Evolutionary conservation across 2,888 invertebrate genomes (phyloP).

Genomic region (Lithosia quadra): DNA sequence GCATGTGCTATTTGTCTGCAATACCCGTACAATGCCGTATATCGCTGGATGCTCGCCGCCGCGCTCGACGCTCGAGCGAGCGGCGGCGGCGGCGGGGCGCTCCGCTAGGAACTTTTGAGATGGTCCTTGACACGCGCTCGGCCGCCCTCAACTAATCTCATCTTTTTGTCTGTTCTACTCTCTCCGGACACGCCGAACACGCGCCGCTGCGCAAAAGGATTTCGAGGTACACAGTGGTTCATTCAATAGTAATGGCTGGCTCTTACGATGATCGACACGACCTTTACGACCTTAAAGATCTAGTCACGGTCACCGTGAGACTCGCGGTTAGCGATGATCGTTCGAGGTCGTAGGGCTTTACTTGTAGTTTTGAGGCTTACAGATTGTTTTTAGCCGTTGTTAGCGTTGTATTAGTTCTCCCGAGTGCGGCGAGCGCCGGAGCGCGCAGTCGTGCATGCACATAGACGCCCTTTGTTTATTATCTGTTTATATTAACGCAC

Average conservation of each 20-base stretch:
- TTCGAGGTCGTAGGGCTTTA: conserved; percentile 87
- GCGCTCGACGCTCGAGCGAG: conserved; percentile 32
- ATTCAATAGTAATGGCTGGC: conserved; percentile 84
- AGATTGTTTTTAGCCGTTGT: conserved; percentile 87
- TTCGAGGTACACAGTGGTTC: conserved; percentile 92
- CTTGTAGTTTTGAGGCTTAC: conserved; percentile 88
- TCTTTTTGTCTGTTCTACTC: conserved; percentile 90
- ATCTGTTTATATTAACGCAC: conserved; percentile 85
- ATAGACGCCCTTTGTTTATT: conserved; percentile 85
- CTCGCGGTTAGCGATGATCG: conserved; percentile 80
- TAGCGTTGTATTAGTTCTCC: conserved; percentile 86
- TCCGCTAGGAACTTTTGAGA: conserved; percentile 95
- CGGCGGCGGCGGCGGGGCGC: conserved; percentile 50
- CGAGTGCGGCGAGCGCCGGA: conserved; percentile 85
- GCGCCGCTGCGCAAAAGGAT: conserved; percentile 91
- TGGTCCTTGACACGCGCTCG: conserved; percentile 92
- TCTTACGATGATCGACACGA: conserved; percentile 81
- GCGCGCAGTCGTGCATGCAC: conserved; percentile 85
- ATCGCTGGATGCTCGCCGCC: conserved; percentile 48
- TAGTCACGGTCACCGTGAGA: conserved; percentile 76
- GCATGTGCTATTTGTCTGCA: conserved; percentile 81
- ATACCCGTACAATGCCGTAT: conserved; percentile 49
- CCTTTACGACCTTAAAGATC: conserved; percentile 73
- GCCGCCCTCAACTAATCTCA: conserved; percentile 88
- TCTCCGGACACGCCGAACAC: conserved; percentile 90